Conservation (phyloP, 2,888 invertebrate genomes). For the Pristionchus entomophagus region DNA sequence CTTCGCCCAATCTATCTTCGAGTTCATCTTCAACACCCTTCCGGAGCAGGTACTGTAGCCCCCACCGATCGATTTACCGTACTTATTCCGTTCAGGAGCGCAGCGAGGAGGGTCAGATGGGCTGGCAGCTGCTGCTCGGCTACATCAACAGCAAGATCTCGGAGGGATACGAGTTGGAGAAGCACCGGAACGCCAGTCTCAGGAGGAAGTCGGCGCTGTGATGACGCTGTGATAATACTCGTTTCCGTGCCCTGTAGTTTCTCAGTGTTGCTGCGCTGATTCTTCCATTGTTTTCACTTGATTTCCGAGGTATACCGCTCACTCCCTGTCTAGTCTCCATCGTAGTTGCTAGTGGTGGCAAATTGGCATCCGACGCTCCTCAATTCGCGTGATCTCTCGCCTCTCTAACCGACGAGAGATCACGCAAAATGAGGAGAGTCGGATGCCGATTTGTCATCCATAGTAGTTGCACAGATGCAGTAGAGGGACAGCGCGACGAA, state of each 20-base stretch:
- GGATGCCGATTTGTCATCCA: too few relatives aligned
- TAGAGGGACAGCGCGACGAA: not conserved
- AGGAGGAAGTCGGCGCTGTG: slow-evolving; percentile 39
- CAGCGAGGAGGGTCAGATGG: not conserved
- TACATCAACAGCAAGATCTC: slow-evolving; percentile 45
- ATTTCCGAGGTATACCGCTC: not conserved
- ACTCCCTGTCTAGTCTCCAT: not conserved
- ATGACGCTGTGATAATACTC: not conserved
- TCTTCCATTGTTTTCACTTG: slow-evolving; percentile 7
- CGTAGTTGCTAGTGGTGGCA: not conserved
- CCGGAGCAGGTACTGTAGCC: slow-evolving; percentile 26
- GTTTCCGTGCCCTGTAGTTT: too few relatives aligned
- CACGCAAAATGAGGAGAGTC: too few relatives aligned
- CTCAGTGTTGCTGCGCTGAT: too few relatives aligned
- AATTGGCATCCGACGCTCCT: too few relatives aligned
- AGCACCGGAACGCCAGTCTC: slow-evolving; percentile 26
- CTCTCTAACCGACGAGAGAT: too few relatives aligned
- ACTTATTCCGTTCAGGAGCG: not conserved
- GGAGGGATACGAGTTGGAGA: slow-evolving; percentile 46
- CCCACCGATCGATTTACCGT: not conserved
- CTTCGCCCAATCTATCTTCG: slow-evolving; percentile 38
- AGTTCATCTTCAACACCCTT: slow-evolving; percentile 25
- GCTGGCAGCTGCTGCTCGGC: slow-evolving; percentile 39
- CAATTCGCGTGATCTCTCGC: too few relatives aligned
- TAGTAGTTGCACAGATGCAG: too few relatives aligned